phyloP scores from a whole-genome alignment of 2,113 vertebrate genomes.

The Oxyruncus cristatus region DNA sequence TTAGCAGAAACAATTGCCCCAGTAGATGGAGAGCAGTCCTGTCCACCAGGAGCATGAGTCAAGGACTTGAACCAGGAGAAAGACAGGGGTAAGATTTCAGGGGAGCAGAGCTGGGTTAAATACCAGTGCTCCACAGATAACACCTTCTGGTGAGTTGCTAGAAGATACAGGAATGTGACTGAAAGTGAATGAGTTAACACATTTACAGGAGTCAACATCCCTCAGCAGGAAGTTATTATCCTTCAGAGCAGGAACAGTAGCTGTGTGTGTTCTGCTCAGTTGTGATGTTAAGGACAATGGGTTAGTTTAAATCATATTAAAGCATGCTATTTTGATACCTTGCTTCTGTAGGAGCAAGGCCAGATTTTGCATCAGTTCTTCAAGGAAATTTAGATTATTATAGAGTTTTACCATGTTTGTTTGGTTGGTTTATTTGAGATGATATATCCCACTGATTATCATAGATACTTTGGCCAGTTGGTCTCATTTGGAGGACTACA shows the following conservation, averaged over 20 bases:
- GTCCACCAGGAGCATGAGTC: background rate
- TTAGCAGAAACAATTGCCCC: background rate
- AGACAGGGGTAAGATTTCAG: background rate
- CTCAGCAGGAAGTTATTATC: constrained; percentile 51
- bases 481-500: background rate
- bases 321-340: background rate
- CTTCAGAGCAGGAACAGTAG: constrained; percentile 24
- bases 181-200: constrained; percentile 47
- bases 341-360: background rate
- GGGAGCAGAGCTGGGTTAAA: background rate
- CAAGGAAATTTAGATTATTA: background rate
- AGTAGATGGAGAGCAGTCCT: fast-evolving
- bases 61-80: background rate
- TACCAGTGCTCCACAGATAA: background rate
- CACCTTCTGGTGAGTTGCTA: background rate
- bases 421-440: background rate
- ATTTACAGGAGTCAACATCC: background rate
- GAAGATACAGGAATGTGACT: background rate
- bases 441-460: background rate
- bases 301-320: constrained; percentile 14
- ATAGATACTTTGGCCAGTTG: background rate
- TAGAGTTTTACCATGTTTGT: background rate
- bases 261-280: background rate
- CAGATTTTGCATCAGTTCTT: background rate
- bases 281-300: constrained; percentile 33